Conservation (phyloP, 2,888 invertebrate species). For the Gisinianus flammeolus region DNA sequence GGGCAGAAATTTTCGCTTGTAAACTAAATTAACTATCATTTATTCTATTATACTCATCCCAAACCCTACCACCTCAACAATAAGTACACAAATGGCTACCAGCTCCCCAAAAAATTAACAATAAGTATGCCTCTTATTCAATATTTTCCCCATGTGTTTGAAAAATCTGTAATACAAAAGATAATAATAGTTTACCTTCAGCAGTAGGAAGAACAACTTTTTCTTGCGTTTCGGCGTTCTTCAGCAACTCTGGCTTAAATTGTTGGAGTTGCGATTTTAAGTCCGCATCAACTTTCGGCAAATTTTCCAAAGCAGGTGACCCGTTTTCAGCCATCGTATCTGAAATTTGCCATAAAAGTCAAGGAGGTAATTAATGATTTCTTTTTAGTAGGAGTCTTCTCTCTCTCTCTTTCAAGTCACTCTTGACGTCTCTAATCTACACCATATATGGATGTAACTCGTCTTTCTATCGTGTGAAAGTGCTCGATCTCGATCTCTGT, state of each 20-base stretch:
- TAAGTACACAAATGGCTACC: too few relatives aligned
- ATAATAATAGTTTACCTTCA: slow-evolving; percentile 74
- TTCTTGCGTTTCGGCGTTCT: slow-evolving; percentile 87
- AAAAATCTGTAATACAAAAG: too few relatives aligned
- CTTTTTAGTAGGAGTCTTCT: background rate
- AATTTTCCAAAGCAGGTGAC: slow-evolving; percentile 82
- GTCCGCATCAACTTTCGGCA: slow-evolving; percentile 87
- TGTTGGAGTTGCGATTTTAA: slow-evolving; percentile 89
- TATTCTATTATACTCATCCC: too few relatives aligned
- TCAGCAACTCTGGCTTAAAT: slow-evolving; percentile 86
- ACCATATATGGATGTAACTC: slow-evolving; percentile 20
- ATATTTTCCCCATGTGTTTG: too few relatives aligned
- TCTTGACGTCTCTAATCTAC: background rate
- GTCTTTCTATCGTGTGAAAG: slow-evolving; percentile 27
- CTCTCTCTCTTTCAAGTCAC: background rate
- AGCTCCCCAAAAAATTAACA: too few relatives aligned
- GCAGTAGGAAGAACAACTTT: slow-evolving; percentile 92
- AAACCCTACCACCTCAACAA: too few relatives aligned
- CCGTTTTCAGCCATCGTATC: slow-evolving; percentile 68
- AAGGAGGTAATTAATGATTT: slow-evolving; percentile 27
- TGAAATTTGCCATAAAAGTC: slow-evolving; percentile 27
- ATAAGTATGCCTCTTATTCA: too few relatives aligned
- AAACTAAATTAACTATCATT: too few relatives aligned
- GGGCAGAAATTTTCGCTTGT: too few relatives aligned
- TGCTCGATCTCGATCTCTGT: slow-evolving; percentile 26